Evolutionary conservation across 2,888 invertebrate genomes (phyloP).

Genomic region (Yponomeuta evonymella): DNA sequence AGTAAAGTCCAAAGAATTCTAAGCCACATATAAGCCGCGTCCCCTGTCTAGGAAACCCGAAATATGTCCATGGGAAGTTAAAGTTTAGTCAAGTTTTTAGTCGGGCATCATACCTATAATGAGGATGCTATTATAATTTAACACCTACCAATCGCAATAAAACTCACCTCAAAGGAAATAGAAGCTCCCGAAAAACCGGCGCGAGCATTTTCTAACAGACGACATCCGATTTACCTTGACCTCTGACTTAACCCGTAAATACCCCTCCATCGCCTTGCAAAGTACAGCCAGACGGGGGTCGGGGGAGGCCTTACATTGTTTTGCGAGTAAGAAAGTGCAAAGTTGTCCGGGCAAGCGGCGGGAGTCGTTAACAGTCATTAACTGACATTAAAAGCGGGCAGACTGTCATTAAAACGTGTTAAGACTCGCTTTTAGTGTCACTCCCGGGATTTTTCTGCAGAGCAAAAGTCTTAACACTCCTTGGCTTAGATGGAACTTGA

Average conservation of each 20-base stretch:
- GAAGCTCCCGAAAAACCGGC: not conserved
- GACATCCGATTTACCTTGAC: not conserved
- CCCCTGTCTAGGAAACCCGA: too few relatives aligned
- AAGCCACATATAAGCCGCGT: too few relatives aligned
- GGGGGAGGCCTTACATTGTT: not conserved
- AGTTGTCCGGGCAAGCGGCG: slow-evolving; percentile 43
- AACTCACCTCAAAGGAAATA: not conserved
- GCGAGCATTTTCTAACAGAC: not conserved
- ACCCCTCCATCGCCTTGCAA: not conserved
- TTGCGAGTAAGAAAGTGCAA: slow-evolving; percentile 30
- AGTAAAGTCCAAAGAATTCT: too few relatives aligned
- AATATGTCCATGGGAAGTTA: too few relatives aligned
- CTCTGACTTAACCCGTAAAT: not conserved
- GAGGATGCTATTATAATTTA: not conserved
- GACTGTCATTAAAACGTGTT: slow-evolving; percentile 29
- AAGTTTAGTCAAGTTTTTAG: too few relatives aligned
- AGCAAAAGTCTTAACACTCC: not conserved
- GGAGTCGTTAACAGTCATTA: slow-evolving; percentile 53
- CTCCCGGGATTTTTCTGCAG: slow-evolving; percentile 35
- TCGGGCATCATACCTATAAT: too few relatives aligned
- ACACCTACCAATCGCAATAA: not conserved
- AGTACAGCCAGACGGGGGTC: not conserved
- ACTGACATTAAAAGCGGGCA: slow-evolving; percentile 49
- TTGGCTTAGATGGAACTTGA: not conserved
- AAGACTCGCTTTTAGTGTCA: slow-evolving; percentile 23